A percentile compares a stretch with the other conserved stretches of the same genome.
These are phyloP conservation scores for Amaurobius ferox DNA, from an alignment of 2,888 invertebrate genomes.

Conservation along the genomic window DNA sequence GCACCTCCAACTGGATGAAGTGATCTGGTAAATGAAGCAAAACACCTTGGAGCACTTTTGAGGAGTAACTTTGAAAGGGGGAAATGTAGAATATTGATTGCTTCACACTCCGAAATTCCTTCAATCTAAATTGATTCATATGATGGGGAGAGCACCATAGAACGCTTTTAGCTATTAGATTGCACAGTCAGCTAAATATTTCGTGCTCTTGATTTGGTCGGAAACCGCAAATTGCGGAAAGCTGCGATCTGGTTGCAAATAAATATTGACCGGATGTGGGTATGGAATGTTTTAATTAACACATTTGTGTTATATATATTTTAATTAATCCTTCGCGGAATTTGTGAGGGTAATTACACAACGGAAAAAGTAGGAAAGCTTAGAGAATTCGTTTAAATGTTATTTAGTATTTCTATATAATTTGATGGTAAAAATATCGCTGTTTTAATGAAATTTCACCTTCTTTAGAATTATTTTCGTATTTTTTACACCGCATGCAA, in stretches of 20 bases:
- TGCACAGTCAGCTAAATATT: conserved; percentile 63
- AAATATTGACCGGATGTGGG: conserved; percentile 52
- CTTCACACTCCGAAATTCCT: conserved; percentile 64
- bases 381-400: too few relatives aligned
- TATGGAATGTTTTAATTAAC: conserved; percentile 66
- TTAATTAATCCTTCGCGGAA: too few relatives aligned
- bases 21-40: conserved; percentile 57
- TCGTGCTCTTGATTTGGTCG: conserved; percentile 49
- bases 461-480: too few relatives aligned
- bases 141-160: conserved; percentile 27
- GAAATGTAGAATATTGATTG: conserved; percentile 57
- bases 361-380: too few relatives aligned
- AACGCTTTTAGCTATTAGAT: conserved; percentile 40
- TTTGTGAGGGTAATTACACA: too few relatives aligned
- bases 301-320: too few relatives aligned
- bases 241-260: conserved; percentile 42
- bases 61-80: conserved; percentile 37
- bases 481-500: too few relatives aligned
- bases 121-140: conserved; percentile 67
- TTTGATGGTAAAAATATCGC: too few relatives aligned
- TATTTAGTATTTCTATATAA: too few relatives aligned
- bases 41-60: conserved; percentile 64
- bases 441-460: too few relatives aligned
- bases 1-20: conserved; percentile 41
- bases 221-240: conserved; percentile 56